Evolutionary conservation across 1,140 invertebrate genomes (phyloP), one percentile per base, ranked within the genome.

Genomic region (Watersipora subatra): DNA sequence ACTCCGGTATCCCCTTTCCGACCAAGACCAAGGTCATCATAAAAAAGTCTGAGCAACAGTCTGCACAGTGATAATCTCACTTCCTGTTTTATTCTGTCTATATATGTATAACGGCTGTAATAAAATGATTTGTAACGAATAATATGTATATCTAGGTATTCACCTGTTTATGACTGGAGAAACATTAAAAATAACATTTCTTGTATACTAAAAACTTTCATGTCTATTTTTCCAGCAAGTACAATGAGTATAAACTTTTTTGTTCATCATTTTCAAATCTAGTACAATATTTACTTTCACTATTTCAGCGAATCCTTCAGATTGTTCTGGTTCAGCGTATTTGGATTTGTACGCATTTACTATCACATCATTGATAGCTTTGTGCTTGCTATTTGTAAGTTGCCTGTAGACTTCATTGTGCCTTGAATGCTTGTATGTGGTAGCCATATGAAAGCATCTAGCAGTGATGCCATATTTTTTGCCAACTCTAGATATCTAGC

Each of bases 321-420:
- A 82, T 64, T 83, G 67, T 2, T 73, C 83, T 1, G 93, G 93
- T 30, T 85, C 82, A 69, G 86, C 80, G 73, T 83, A 93, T 78
- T 89, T 91, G 63, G 87, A 89, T 88, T 86, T 86, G 76, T 86
- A 89, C 70, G 83, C 84, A 74, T 92, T 86, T 67, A 90, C 87
- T 1, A 92, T 84, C 74, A 92, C 87, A 57, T 91, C 88, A 72
- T 75, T 77, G 59, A 80, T 76, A 7, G 84, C 83, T 12, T 84
- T 78, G 71, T 94, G 91, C n/a, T 77, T 69, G 61, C 75, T 73
- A 68, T 78, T 84, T 28, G 85, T 88, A 3, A 95, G 77, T 76
- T 90, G 86, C 34, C 92, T 83, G 75, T 89, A 96, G 78, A 86
- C 88, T 75, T 93, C 92, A 77, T 95, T 95, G 74, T 96, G 93